phyloP scores from a whole-genome alignment of 1,140 invertebrate genomes.

The Diachasma alloeum region DNA sequence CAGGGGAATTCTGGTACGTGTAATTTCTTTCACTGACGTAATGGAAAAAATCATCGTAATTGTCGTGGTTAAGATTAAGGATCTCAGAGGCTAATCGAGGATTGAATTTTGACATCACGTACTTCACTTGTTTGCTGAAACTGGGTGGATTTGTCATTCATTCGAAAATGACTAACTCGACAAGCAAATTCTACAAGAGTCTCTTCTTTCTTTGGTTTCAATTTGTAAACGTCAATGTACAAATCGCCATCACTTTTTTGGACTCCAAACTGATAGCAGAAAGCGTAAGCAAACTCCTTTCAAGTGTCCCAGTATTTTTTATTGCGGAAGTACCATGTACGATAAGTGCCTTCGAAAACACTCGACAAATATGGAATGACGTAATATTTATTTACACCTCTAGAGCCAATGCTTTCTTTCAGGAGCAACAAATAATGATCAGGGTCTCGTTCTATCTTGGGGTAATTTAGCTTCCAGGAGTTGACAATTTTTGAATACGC shows the following conservation, averaged over 20 bases:
- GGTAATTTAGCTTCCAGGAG: slow-evolving; percentile 23
- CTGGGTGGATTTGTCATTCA: slow-evolving; percentile 16
- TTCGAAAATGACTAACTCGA: slow-evolving; percentile 22
- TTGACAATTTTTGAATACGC: neutral
- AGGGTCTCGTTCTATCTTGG: slow-evolving; percentile 23
- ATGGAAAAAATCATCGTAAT: too few relatives aligned
- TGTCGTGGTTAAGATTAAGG: too few relatives aligned
- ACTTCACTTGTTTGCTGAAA: slow-evolving; percentile 20
- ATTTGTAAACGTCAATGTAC: slow-evolving; percentile 1
- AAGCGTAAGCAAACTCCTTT: slow-evolving; percentile 17
- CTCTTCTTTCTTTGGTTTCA: slow-evolving; percentile 18
- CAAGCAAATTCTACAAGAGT: slow-evolving; percentile 21
- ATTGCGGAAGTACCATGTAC: slow-evolving; percentile 24
- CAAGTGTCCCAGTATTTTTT: slow-evolving; percentile 17
- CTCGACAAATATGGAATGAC: slow-evolving; percentile 24
- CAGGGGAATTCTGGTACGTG: too few relatives aligned
- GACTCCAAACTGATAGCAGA: slow-evolving; percentile 8
- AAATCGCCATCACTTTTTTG: slow-evolving; percentile 20
- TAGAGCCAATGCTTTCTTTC: slow-evolving; percentile 3
- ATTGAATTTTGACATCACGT: too few relatives aligned
- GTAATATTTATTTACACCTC: slow-evolving; percentile 16
- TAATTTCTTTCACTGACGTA: too few relatives aligned
- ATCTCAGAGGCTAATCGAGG: too few relatives aligned
- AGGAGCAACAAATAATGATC: slow-evolving; percentile 26
- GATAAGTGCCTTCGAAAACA: slow-evolving; percentile 23